Evolutionary conservation across 2,113 vertebrate species (phyloP), one percentile per base, ranked within the genome.

Genomic region (Colius striatus): DNA sequence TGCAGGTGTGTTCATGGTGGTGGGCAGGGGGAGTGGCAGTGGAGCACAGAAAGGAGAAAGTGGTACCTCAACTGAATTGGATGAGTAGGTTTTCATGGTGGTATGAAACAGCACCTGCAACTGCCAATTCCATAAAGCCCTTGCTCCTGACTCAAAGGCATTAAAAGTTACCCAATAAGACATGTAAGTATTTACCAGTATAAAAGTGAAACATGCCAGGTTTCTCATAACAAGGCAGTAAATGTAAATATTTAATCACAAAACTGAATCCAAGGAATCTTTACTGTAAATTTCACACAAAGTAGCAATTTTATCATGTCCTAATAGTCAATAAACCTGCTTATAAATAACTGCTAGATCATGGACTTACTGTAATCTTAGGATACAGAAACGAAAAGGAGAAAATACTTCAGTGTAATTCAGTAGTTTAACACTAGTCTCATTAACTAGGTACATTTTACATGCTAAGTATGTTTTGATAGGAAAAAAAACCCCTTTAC

Each of bases 1-100:
- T 20, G 30, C 0, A 1, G 19, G n/a, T 10, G 11, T 13, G 29
- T 19, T 54, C 70, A 16, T 0, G 0, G 32, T 29, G 8, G 38
- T 10, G 29, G 43, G 27, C 48, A 54, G n/a, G 4, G 22, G 15
- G 13, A 77, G 29, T 8, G 36, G 60, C 34, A 43, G 18, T 8
- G 15, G 22, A 13, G 30, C 22, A 55, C 2, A 7, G 51, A 50
- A 65, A 57, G 53, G 25, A 63, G 17, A 47, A 79, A n/a, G 34
- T 38, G 26, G 41, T 18, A 45, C 41, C 36, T 36, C 72, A 73
- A 17, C 50, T 53, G 16, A 58, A 53, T 0, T 18, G 50, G 48
- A 48, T 10, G 26, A 48, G 48, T 6, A 29, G 11, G 47, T 82
- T 89, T 67, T 58, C 54, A 48, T 1, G 6, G 13, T 23, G n/a